phyloP scores from a whole-genome alignment of 2,113 vertebrate species.

The Mellivora capensis region DNA sequence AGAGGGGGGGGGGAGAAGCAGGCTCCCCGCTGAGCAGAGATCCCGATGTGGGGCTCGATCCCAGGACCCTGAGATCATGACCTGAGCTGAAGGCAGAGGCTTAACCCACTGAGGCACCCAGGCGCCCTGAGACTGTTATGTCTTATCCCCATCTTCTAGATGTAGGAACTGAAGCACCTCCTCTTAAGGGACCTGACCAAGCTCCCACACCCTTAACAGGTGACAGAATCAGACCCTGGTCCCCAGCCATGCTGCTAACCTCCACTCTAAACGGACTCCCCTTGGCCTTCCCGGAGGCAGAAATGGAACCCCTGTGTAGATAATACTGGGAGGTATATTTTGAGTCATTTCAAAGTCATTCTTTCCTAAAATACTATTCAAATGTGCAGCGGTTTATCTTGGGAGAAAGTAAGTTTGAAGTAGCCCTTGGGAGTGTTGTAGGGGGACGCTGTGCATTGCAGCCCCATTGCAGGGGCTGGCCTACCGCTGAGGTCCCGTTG shows the following conservation, averaged over 20 bases:
- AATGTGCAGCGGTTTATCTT: not conserved
- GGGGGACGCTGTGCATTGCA: fast-evolving
- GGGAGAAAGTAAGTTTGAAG: not conserved
- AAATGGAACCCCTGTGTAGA: not conserved
- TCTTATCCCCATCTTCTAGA: not conserved
- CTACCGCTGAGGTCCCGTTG: not conserved
- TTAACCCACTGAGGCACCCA: too few species aligned
- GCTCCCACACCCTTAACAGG: not conserved
- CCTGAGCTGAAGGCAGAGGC: too few species aligned
- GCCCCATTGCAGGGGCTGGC: fast-evolving
- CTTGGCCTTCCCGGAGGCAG: not conserved
- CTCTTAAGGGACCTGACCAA: too few species aligned
- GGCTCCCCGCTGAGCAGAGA: too few species aligned
- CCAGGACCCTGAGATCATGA: too few species aligned
- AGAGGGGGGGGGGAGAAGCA: too few species aligned
- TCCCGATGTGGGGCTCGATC: too few species aligned
- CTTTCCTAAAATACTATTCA: not conserved
- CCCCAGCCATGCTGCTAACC: not conserved
- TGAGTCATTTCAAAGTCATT: not conserved
- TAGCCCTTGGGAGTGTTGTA: not conserved
- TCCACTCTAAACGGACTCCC: not conserved
- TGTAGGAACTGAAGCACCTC: not conserved
- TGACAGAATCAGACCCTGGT: not conserved
- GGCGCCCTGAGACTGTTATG: too few species aligned
- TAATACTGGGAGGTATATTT: not conserved